A percentile compares a stretch with the other conserved stretches of the same genome.
Evolutionary conservation across 2,113 vertebrate genomes (phyloP).

Genomic region (Aegithalos caudatus): DNA sequence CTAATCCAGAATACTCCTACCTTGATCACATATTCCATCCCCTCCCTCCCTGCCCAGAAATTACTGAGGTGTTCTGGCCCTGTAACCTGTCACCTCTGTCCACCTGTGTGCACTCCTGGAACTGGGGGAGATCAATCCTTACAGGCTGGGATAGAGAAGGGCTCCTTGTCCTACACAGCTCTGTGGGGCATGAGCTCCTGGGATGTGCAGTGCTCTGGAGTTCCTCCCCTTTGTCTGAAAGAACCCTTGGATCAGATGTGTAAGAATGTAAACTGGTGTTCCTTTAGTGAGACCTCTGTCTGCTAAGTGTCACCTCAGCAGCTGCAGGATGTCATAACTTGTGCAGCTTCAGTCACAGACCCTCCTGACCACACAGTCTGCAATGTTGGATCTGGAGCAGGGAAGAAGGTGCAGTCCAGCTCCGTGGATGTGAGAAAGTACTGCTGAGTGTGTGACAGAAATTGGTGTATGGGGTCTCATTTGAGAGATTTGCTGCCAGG

Average conservation of each 20-base stretch:
- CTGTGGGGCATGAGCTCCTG: neutral
- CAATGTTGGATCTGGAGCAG: neutral
- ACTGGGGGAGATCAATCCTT: neutral
- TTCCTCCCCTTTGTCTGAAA: neutral
- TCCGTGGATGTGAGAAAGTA: neutral
- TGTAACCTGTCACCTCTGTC: neutral
- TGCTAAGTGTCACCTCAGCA: neutral
- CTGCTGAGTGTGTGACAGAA: neutral
- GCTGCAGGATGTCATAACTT: neutral
- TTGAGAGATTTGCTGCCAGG: neutral
- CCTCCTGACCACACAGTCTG: neutral
- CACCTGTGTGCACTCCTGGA: neutral
- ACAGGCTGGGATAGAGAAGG: neutral
- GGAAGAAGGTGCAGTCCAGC: neutral
- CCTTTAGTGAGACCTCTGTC: neutral
- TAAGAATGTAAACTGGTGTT: neutral
- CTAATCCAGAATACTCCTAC: neutral
- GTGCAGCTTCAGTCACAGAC: neutral
- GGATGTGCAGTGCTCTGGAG: neutral
- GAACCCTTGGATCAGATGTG: neutral
- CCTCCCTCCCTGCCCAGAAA: accelerated
- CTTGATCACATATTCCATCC: neutral
- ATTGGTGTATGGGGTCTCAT: neutral
- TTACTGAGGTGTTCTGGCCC: neutral
- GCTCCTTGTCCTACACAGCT: neutral